Percentiles rank a stretch among this genome's conserved stretches.
Conservation (phyloP, 1,140 invertebrate species). For the Lineus longissimus region DNA sequence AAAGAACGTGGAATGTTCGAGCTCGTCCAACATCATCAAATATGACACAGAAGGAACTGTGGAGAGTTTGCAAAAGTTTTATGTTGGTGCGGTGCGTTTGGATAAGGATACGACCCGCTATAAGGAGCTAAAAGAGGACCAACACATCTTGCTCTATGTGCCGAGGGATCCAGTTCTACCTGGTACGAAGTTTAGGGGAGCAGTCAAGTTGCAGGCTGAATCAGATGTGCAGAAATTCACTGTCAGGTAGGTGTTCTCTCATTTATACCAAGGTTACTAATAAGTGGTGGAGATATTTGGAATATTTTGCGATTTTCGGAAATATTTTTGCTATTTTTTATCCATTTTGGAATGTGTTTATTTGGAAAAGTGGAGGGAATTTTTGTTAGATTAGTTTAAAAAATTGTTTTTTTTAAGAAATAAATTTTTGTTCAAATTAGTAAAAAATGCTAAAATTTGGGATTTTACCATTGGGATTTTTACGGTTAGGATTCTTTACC, state of each 20-base stretch:
- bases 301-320: too few relatives aligned
- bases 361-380: too few relatives aligned
- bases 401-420: too few relatives aligned
- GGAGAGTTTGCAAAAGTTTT: constrained; percentile 8
- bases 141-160: constrained; percentile 76
- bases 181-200: constrained; percentile 78
- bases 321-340: too few relatives aligned
- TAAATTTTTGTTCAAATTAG: too few relatives aligned
- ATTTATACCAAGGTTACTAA: not conserved
- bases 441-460: too few relatives aligned
- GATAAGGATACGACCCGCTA: constrained; percentile 65
- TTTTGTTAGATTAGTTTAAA: too few relatives aligned
- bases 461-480: too few relatives aligned
- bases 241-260: constrained; percentile 64
- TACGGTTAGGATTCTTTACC: too few relatives aligned
- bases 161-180: constrained; percentile 82
- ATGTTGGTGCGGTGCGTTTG: constrained; percentile 65
- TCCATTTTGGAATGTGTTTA: too few relatives aligned
- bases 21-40: constrained; percentile 56
- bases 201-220: constrained; percentile 72
- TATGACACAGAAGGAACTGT: constrained; percentile 65
- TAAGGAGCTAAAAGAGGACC: constrained; percentile 74
- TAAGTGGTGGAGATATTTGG: not conserved
- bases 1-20: constrained; percentile 16
- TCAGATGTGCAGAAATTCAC: constrained; percentile 68